Percentiles rank a stretch among this genome's conserved stretches.
These are phyloP conservation scores for Anoura caudifer DNA, from an alignment of 2,113 vertebrate genomes.

Conservation along the genomic window DNA sequence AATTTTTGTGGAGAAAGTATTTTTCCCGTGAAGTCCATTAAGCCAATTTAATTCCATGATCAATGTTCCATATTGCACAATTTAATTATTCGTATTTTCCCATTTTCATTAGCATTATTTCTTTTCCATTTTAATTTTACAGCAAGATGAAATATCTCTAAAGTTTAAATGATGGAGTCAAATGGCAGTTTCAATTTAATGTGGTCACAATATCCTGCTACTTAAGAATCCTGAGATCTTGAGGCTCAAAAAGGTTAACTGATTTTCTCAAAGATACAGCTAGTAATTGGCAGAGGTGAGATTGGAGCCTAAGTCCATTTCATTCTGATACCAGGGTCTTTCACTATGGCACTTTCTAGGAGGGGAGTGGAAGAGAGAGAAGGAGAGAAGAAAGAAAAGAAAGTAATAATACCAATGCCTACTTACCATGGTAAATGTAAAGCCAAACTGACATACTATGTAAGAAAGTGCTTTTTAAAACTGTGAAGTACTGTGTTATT, in stretches of 20 bases:
- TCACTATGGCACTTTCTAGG: neutral
- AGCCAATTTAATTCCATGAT: slow-evolving; percentile 63
- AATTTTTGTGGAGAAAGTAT: slow-evolving; percentile 40
- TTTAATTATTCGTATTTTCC: slow-evolving; percentile 62
- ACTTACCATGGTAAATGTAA: neutral
- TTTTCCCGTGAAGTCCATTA: slow-evolving; percentile 64
- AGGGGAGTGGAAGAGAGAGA: neutral
- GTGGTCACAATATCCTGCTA: neutral
- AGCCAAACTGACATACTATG: neutral
- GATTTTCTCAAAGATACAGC: neutral
- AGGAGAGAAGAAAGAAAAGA: neutral
- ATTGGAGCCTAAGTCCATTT: neutral
- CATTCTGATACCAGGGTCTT: neutral
- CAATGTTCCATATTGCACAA: slow-evolving; percentile 52
- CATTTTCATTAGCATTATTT: slow-evolving; percentile 70
- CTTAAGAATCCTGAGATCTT: neutral
- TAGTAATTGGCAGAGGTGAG: neutral
- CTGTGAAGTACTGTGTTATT: neutral
- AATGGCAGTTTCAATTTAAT: slow-evolving; percentile 7
- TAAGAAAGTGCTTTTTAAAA: neutral
- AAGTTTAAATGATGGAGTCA: slow-evolving; percentile 39
- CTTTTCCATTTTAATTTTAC: slow-evolving; percentile 61
- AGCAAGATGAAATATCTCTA: slow-evolving; percentile 39
- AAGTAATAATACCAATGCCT: neutral
- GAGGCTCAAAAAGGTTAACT: neutral